Conservation (phyloP, 2,113 vertebrate genomes). For the Athene cunicularia region DNA sequence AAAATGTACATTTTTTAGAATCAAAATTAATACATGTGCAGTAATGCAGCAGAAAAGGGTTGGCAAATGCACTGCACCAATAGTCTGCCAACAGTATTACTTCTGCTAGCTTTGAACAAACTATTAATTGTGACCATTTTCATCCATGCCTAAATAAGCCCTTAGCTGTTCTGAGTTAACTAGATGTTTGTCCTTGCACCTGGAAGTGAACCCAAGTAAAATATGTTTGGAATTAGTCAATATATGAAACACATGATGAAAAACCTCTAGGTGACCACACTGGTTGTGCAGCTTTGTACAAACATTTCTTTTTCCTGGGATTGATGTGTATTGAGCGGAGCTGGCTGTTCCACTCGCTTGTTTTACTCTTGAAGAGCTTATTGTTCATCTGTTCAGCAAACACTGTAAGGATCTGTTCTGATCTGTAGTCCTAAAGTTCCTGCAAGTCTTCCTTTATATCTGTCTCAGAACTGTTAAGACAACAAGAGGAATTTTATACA, state of each 20-base stretch:
- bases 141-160: neutral
- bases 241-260: neutral
- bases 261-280: neutral
- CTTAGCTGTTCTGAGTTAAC: neutral
- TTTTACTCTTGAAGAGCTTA: neutral
- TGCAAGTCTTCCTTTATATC: neutral
- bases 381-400: conserved; percentile 16
- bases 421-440: neutral
- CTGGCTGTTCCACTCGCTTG: neutral
- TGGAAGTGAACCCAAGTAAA: neutral
- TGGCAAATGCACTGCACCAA: neutral
- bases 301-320: conserved; percentile 37
- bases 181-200: neutral
- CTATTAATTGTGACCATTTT: neutral
- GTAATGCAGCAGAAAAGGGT: neutral
- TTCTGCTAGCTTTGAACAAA: neutral
- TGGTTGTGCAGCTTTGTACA: conserved; percentile 30
- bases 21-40: neutral
- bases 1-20: neutral
- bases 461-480: neutral
- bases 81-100: neutral
- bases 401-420: neutral
- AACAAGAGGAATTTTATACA: neutral
- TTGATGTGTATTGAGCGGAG: neutral
- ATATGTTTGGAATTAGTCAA: conserved; percentile 21